phyloP scores from a whole-genome alignment of 2,797 vertebrate species.

The Rhodeus uyekii region DNA sequence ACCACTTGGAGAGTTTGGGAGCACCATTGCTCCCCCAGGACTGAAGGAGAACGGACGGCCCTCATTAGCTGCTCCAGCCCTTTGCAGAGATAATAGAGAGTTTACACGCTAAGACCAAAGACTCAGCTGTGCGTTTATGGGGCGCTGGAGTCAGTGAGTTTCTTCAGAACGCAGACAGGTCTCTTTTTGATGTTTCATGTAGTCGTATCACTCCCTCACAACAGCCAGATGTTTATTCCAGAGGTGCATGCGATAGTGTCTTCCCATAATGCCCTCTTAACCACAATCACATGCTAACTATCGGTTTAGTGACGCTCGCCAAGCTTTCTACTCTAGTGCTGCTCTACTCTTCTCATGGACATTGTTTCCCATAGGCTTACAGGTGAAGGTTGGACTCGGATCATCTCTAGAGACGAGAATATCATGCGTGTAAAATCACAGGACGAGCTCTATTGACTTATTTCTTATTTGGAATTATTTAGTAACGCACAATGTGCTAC shows the following conservation, averaged over 20 bases:
- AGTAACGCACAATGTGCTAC: neutral
- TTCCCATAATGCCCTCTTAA: constrained; percentile 27
- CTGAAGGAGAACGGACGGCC: constrained; percentile 12
- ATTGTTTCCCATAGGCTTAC: neutral
- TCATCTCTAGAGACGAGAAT: neutral
- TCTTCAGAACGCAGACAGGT: constrained; percentile 33
- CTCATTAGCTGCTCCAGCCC: constrained; percentile 52
- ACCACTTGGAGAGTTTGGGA: constrained; percentile 26
- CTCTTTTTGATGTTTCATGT: constrained; percentile 57
- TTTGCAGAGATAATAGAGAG: constrained; percentile 54
- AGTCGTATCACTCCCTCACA: constrained; percentile 47
- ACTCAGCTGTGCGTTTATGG: constrained; percentile 62
- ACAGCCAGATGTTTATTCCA: constrained; percentile 76
- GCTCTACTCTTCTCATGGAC: neutral
- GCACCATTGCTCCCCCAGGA: constrained; percentile 4
- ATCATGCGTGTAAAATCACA: neutral
- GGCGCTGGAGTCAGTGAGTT: constrained; percentile 40
- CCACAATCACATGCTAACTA: constrained; percentile 8
- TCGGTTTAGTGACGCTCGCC: neutral
- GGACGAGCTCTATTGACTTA: neutral
- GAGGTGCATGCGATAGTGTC: constrained; percentile 38
- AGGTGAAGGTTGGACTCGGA: neutral
- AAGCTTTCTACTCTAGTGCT: neutral
- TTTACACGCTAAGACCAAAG: constrained; percentile 67
- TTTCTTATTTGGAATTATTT: neutral